phyloP scores from a whole-genome alignment of 2,113 vertebrate genomes.

The Mola mola region DNA sequence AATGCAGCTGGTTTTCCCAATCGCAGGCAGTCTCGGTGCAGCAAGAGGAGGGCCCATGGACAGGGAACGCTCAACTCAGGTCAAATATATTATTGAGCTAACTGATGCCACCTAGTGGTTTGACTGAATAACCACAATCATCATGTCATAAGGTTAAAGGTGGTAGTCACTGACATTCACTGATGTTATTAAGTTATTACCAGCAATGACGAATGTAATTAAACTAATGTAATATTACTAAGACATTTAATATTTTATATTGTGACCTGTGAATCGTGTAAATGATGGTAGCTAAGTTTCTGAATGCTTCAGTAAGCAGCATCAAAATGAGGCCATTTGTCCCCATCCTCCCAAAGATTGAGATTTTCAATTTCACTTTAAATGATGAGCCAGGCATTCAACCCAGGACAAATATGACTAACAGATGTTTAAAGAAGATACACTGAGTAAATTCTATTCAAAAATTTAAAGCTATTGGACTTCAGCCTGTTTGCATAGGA shows the following conservation, averaged over 20 bases:
- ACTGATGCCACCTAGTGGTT: constrained; percentile 46
- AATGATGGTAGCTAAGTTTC: background rate
- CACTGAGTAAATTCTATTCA: background rate
- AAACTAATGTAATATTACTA: no score
- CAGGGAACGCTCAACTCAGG: background rate
- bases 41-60: constrained; percentile 15
- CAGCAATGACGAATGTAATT: no score
- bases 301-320: background rate
- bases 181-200: no score
- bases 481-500: background rate
- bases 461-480: background rate
- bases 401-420: background rate
- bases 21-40: constrained; percentile 51
- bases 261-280: no score
- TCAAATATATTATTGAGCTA: background rate
- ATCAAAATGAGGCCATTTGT: no score
- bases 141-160: no score
- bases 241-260: no score
- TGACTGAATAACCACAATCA: constrained; percentile 17
- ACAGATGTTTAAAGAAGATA: background rate
- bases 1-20: constrained; percentile 23
- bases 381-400: background rate
- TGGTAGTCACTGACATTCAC: no score
- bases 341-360: no score
- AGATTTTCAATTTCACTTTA: background rate